Conservation (phyloP, 1,140 invertebrate species). For the Macrostomum lignano region DNA sequence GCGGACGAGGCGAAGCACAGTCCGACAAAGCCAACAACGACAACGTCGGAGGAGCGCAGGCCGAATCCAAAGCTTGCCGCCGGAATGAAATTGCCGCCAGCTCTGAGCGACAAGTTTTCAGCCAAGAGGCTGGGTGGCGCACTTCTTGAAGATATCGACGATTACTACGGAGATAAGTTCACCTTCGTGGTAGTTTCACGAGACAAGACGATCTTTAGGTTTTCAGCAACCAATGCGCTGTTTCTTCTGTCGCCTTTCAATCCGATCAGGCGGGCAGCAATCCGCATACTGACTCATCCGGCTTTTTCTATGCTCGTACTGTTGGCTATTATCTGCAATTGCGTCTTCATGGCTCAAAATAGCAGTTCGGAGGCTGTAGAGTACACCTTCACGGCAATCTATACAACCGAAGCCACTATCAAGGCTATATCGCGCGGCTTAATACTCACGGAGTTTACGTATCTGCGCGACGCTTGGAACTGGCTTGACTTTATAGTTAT, state of each 20-base stretch:
- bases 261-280: slow-evolving; percentile 72
- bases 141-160: no score
- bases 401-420: slow-evolving; percentile 73
- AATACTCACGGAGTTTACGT: slow-evolving; percentile 73
- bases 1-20: no score
- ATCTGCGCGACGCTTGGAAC: slow-evolving; percentile 81
- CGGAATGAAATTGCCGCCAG: no score
- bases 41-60: no score
- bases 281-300: slow-evolving; percentile 86
- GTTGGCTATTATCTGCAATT: slow-evolving; percentile 76
- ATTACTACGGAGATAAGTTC: slow-evolving; percentile 41
- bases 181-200: slow-evolving; percentile 90
- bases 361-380: slow-evolving; percentile 64
- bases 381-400: slow-evolving; percentile 75
- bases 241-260: slow-evolving; percentile 84
- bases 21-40: no score
- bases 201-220: slow-evolving; percentile 91
- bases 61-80: no score
- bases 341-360: slow-evolving; percentile 76
- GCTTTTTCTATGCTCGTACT: slow-evolving; percentile 79
- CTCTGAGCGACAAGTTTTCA: no score
- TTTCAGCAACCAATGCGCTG: slow-evolving; percentile 75
- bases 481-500: slow-evolving; percentile 86
- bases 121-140: no score
- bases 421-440: slow-evolving; percentile 80